These are phyloP conservation scores for Orchesella cincta DNA, from an alignment of 1,140 invertebrate genomes.

Conservation along the genomic window DNA sequence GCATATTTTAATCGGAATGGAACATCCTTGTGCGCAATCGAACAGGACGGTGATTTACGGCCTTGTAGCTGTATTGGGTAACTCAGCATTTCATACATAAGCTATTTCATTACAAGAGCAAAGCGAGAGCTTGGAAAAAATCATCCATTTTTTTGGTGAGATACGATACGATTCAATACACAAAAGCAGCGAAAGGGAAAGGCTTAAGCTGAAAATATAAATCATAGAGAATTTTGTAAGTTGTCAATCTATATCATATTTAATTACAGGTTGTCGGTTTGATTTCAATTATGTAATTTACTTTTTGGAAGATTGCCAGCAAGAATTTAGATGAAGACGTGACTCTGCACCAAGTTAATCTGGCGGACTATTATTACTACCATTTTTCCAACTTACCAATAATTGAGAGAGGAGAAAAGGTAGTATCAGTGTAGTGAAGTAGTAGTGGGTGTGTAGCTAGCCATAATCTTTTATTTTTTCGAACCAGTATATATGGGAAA, in stretches of 20 bases:
- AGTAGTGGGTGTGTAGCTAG: neutral
- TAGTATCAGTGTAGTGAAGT: neutral
- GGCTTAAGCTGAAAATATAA: neutral
- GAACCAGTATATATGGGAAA: neutral
- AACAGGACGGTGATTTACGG: no score
- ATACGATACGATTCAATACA: neutral
- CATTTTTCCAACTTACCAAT: neutral
- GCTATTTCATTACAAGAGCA: no score
- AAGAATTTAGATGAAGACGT: neutral
- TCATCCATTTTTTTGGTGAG: no score
- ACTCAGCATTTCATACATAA: no score
- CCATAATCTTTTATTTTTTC: neutral
- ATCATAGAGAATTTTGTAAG: neutral
- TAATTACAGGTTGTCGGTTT: neutral
- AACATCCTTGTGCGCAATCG: no score
- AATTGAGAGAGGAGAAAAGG: neutral
- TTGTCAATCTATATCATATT: neutral
- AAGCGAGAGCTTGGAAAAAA: no score
- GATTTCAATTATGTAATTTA: neutral
- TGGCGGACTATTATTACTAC: neutral
- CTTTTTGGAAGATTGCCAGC: conserved; percentile 16
- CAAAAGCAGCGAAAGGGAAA: neutral
- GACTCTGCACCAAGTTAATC: neutral
- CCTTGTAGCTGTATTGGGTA: no score
- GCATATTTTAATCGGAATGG: no score